Evolutionary conservation across 2,797 vertebrate genomes (phyloP).

Genomic region (Sciurus carolinensis): DNA sequence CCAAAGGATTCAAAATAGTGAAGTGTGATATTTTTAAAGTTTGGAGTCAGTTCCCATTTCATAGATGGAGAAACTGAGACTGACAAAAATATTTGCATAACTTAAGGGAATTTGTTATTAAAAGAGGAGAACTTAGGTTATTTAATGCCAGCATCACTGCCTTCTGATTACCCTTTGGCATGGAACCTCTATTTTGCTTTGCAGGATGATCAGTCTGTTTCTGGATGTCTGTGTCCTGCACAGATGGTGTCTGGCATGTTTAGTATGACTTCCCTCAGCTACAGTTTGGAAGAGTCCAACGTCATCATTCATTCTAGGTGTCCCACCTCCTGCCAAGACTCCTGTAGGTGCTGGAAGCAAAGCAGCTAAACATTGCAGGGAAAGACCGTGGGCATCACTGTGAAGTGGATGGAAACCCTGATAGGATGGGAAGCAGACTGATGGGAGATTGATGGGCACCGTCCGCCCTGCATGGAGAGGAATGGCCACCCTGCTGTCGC

Average conservation of each 20-base stretch:
- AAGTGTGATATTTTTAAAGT: neutral
- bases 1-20: neutral
- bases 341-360: slow-evolving; percentile 34
- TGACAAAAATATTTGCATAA: neutral
- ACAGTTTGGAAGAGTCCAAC: neutral
- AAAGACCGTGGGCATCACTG: neutral
- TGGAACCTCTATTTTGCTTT: neutral
- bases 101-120: neutral
- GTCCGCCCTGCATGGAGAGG: neutral
- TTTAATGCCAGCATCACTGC: neutral
- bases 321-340: slow-evolving; percentile 58
- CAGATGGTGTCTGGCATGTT: slow-evolving; percentile 41
- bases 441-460: slow-evolving; percentile 12
- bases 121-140: neutral
- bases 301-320: slow-evolving; percentile 37
- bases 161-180: neutral
- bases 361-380: neutral
- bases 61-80: neutral
- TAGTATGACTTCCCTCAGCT: neutral
- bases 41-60: neutral
- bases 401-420: neutral
- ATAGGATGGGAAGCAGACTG: neutral
- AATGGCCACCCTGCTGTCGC: rapidly evolving
- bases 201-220: neutral
- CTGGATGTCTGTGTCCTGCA: neutral